Percentiles rank a stretch among this genome's conserved stretches.
Conservation (phyloP, 2,113 vertebrate species). For the Coreoperca whiteheadi region DNA sequence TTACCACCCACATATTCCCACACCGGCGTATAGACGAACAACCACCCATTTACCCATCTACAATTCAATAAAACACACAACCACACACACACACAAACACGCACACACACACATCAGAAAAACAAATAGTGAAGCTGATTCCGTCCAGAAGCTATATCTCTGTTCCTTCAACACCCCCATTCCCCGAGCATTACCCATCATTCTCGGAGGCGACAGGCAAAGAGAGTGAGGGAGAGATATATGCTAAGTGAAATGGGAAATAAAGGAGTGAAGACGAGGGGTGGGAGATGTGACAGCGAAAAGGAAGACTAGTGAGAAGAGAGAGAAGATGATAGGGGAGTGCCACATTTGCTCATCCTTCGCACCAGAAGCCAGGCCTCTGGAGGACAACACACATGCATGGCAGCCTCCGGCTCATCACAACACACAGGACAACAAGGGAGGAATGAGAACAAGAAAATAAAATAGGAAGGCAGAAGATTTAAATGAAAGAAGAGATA, state of each 20-base stretch:
- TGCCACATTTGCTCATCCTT: conserved; percentile 75
- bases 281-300: conserved; percentile 50
- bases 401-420: conserved; percentile 27
- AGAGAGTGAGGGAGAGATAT: conserved; percentile 52
- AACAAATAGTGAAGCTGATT: conserved; percentile 53
- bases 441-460: conserved; percentile 25
- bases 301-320: conserved; percentile 55
- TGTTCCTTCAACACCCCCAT: conserved; percentile 39
- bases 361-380: conserved; percentile 52
- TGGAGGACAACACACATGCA: conserved; percentile 50
- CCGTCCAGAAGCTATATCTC: conserved; percentile 46
- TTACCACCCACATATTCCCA: conserved; percentile 46
- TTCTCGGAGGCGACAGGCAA: conserved; percentile 62
- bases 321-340: conserved; percentile 38
- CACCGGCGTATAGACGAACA: conserved; percentile 26
- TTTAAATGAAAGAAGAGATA: conserved; percentile 37
- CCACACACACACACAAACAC: conserved; percentile 11
- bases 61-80: conserved; percentile 40
- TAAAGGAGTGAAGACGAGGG: conserved; percentile 55
- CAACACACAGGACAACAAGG: conserved; percentile 41
- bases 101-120: conserved; percentile 26
- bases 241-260: conserved; percentile 74
- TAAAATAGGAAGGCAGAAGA: conserved; percentile 23
- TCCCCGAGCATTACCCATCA: conserved; percentile 49
- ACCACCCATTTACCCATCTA: conserved; percentile 46